Evolutionary conservation across 2,797 vertebrate species (phyloP).

Genomic region (Sphaeramia orbicularis): DNA sequence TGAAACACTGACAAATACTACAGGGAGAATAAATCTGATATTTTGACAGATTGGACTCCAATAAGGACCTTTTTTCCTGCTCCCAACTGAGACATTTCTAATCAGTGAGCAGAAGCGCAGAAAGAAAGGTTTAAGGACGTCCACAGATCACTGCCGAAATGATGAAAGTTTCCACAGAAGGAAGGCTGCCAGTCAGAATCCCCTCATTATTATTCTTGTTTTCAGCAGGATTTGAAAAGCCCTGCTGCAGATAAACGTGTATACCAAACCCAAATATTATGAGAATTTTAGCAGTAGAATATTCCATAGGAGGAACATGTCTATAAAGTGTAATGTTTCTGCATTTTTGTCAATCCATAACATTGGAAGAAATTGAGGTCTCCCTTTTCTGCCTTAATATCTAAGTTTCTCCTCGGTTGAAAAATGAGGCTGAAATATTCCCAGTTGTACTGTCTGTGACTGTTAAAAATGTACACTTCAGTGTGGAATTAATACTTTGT

Average conservation of each 20-base stretch:
- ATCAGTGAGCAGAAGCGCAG: too few species aligned
- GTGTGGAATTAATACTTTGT: neutral
- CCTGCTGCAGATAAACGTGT: neutral
- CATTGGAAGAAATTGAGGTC: neutral
- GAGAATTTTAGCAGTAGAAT: neutral
- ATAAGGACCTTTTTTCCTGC: too few species aligned
- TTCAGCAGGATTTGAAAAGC: neutral
- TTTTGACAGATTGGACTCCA: too few species aligned
- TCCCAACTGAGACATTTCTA: too few species aligned
- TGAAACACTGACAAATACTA: too few species aligned
- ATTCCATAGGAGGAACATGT: neutral
- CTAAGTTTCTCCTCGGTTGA: neutral
- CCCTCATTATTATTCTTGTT: neutral
- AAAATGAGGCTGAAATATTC: neutral
- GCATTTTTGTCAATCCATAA: neutral
- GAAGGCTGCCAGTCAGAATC: constrained; percentile 3
- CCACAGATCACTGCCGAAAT: too few species aligned
- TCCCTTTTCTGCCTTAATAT: constrained; percentile 41
- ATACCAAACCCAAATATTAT: constrained; percentile 1
- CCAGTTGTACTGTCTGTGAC: neutral
- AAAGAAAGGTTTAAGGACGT: too few species aligned
- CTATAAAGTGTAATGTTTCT: neutral
- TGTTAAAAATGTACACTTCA: neutral
- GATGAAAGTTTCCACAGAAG: too few species aligned
- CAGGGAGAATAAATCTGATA: too few species aligned